A percentile compares a stretch with the other conserved stretches of the same genome.
These are phyloP conservation scores for Cydia amplana DNA, from an alignment of 1,140 invertebrate species.

Conservation along the genomic window DNA sequence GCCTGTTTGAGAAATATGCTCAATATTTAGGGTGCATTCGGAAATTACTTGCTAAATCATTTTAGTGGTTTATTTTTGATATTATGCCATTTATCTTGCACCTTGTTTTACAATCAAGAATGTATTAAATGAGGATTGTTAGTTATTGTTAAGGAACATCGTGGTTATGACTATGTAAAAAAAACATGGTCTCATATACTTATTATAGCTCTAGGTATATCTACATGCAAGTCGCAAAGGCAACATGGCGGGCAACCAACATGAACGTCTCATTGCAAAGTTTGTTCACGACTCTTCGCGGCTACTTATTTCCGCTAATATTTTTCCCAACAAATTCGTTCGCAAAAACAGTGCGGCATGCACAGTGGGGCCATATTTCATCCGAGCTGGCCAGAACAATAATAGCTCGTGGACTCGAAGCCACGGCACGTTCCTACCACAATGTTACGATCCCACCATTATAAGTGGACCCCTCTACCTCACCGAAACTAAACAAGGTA, in stretches of 20 bases:
- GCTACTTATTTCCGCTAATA: constrained; percentile 71
- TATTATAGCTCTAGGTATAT: neutral
- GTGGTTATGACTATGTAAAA: no score
- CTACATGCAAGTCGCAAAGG: neutral
- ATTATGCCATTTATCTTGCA: constrained; percentile 17
- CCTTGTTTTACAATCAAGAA: constrained; percentile 10
- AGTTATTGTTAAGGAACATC: no score
- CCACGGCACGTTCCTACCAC: constrained; percentile 77
- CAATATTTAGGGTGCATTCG: constrained; percentile 36
- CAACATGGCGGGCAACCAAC: constrained; percentile 25
- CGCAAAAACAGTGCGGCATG: constrained; percentile 71
- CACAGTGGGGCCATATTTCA: constrained; percentile 78
- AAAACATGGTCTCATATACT: neutral
- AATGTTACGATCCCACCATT: constrained; percentile 64
- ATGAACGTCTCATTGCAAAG: constrained; percentile 55
- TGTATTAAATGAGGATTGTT: neutral
- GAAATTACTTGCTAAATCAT: constrained; percentile 37
- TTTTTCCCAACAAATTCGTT: constrained; percentile 73
- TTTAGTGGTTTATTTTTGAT: constrained; percentile 36
- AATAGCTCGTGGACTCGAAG: constrained; percentile 73
- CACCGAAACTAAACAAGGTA: constrained; percentile 1
- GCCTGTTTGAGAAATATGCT: constrained; percentile 46
- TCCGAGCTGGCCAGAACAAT: constrained; percentile 77
- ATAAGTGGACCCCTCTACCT: constrained; percentile 46
- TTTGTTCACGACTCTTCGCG: constrained; percentile 63